These are phyloP conservation scores for Podarcis lilfordi DNA, from an alignment of 2,797 vertebrate species.

Conservation along the genomic window DNA sequence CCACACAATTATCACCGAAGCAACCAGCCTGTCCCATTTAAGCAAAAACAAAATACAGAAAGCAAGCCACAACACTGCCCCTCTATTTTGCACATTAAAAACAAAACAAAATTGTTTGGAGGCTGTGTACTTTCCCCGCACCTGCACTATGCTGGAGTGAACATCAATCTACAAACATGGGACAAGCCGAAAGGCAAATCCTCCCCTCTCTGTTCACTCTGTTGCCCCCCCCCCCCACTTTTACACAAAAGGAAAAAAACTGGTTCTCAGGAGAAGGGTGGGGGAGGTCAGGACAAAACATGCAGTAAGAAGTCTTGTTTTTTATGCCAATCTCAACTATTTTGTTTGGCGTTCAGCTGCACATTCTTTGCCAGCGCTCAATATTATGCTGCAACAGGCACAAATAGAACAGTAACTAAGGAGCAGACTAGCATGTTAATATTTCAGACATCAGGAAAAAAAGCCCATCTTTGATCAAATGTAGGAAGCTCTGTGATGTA, in stretches of 20 bases:
- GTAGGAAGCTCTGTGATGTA: background rate
- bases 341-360: conserved; percentile 39
- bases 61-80: background rate
- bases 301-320: conserved; percentile 45
- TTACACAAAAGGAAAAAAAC: background rate
- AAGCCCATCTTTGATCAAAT: background rate
- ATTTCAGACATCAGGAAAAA: background rate
- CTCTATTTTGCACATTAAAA: background rate
- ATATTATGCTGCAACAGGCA: conserved; percentile 46
- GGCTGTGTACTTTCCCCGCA: background rate
- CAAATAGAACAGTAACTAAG: conserved; percentile 38
- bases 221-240: too few species aligned
- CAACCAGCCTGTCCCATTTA: background rate
- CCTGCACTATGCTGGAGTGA: background rate
- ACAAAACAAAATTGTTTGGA: background rate
- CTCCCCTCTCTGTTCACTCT: background rate
- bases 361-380: conserved; percentile 52
- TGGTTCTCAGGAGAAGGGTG: conserved; percentile 11
- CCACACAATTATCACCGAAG: background rate
- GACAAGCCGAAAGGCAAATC: background rate
- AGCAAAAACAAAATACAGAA: background rate
- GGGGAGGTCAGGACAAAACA: conserved; percentile 33
- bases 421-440: conserved; percentile 40
- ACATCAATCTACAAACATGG: background rate
- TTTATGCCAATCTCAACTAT: conserved; percentile 26